Evolutionary conservation across 2,797 vertebrate genomes (phyloP).

Genomic region (Halcyon badia): DNA sequence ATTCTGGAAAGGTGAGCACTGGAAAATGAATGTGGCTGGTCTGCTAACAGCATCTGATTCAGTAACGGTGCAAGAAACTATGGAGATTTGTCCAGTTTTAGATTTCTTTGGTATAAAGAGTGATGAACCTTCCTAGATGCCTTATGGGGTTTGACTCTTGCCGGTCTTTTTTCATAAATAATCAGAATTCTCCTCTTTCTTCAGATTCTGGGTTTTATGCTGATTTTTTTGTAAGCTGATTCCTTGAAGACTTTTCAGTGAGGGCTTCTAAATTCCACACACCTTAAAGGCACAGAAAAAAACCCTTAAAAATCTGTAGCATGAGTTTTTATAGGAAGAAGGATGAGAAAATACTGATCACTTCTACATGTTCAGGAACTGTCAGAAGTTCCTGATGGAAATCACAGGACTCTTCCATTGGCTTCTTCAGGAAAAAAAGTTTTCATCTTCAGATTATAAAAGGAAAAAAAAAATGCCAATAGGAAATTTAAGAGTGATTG

Average conservation of each 20-base stretch:
- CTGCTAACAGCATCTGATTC: neutral
- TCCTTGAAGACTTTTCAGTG: neutral
- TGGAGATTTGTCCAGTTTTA: neutral
- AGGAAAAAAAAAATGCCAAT: neutral
- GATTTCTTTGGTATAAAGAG: neutral
- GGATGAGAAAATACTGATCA: neutral
- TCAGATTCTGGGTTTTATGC: neutral
- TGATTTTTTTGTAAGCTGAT: neutral
- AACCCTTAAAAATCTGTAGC: neutral
- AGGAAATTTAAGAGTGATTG: neutral
- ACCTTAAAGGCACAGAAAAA: neutral
- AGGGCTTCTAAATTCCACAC: neutral
- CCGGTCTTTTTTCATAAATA: neutral
- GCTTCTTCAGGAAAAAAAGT: neutral
- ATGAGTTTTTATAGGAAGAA: neutral
- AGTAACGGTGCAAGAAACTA: neutral
- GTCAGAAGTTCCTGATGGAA: neutral
- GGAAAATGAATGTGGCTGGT: neutral
- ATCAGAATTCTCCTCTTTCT: neutral
- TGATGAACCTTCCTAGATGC: neutral
- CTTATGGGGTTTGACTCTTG: neutral
- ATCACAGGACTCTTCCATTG: neutral
- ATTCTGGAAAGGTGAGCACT: neutral
- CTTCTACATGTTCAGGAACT: neutral
- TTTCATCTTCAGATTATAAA: neutral